Conservation (phyloP, 1,140 invertebrate species). For the Capitella teleta region DNA sequence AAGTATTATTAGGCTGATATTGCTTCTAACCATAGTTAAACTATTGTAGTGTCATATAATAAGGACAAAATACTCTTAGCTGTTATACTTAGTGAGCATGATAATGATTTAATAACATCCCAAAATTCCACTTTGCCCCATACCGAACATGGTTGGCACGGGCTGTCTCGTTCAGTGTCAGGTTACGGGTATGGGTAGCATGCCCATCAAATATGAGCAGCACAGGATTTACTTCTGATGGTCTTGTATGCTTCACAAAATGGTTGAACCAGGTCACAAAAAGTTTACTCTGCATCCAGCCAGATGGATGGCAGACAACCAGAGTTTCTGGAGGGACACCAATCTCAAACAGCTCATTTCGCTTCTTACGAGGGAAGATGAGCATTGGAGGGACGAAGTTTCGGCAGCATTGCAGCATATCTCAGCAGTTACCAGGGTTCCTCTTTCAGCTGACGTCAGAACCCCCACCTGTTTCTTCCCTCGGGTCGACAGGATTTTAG, state of each 20-base stretch:
- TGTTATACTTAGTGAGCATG: too few species aligned
- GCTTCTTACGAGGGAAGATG: background rate
- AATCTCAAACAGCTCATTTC: background rate
- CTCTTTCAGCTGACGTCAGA: background rate
- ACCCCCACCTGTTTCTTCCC: background rate
- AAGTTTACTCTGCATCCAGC: constrained; percentile 10
- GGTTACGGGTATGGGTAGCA: constrained; percentile 1
- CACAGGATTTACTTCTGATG: background rate
- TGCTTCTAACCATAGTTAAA: too few species aligned
- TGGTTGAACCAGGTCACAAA: background rate
- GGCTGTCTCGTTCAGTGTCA: constrained; percentile 3
- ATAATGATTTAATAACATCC: too few species aligned
- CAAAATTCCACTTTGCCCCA: too few species aligned
- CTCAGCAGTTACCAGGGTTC: constrained; percentile 1
- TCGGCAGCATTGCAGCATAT: background rate
- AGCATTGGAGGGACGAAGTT: background rate
- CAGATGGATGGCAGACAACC: constrained; percentile 5
- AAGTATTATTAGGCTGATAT: too few species aligned
- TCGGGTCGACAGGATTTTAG: background rate
- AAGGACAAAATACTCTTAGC: too few species aligned
- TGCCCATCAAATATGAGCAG: background rate
- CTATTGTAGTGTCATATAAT: too few species aligned
- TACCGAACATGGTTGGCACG: too few species aligned
- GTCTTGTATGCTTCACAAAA: background rate
- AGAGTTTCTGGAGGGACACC: constrained; percentile 4